A percentile compares a stretch with the other conserved stretches of the same genome.
phyloP scores from a whole-genome alignment of 2,113 vertebrate species.

The Tenebrosternarchus preto region DNA sequence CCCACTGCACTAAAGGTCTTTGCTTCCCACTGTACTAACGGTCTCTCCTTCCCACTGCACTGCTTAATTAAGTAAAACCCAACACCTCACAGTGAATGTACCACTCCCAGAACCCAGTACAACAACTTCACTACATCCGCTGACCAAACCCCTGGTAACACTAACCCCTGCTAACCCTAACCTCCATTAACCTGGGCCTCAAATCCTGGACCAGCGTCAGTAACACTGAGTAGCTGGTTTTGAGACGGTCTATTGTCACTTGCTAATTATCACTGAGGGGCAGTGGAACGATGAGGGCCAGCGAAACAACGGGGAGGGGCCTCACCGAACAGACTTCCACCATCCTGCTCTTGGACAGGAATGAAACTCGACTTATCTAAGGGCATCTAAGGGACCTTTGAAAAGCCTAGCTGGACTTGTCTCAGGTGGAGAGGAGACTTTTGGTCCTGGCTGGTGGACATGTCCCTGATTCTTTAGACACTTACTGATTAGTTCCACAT shows the following conservation, averaged over 20 bases:
- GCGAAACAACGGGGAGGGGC: constrained; percentile 3
- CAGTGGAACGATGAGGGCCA: not conserved
- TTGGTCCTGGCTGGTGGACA: not conserved
- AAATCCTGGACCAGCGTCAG: no score
- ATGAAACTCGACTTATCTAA: no score
- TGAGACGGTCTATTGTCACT: no score
- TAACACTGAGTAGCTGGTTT: no score
- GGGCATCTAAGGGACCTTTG: no score
- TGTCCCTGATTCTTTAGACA: constrained; percentile 11
- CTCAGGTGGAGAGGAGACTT: constrained; percentile 12
- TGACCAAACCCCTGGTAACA: constrained; percentile 8
- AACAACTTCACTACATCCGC: constrained; percentile 25
- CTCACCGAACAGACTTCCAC: constrained; percentile 17
- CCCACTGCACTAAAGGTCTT: no score
- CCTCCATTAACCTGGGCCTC: no score
- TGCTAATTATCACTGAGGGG: no score
- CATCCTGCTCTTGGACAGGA: not conserved
- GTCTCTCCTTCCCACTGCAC: constrained; percentile 53
- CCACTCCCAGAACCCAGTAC: not conserved
- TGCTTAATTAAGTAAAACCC: constrained; percentile 64
- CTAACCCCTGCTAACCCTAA: no score
- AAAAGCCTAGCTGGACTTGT: not conserved
- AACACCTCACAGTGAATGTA: constrained; percentile 50
- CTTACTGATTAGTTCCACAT: constrained; percentile 37
- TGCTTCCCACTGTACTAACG: no score